phyloP scores from a whole-genome alignment of 2,888 invertebrate species.

The Malachius bipustulatus region DNA sequence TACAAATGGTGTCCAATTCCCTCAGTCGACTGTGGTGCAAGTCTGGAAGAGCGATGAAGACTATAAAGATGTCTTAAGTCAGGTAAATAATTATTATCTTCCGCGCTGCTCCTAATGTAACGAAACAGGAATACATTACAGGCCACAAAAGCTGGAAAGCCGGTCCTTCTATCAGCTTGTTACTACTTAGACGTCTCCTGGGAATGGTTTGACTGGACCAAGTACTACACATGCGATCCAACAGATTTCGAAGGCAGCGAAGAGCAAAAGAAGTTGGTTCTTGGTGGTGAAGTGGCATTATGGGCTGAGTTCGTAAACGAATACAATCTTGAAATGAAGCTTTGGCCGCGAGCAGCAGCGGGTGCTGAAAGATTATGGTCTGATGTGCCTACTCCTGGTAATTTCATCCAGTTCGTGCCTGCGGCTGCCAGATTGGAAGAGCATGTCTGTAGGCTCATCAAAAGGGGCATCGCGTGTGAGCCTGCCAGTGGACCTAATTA shows the following conservation, averaged over 20 bases:
- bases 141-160: constrained; percentile 51
- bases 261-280: constrained; percentile 47
- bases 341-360: constrained; percentile 76
- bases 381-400: constrained; percentile 28
- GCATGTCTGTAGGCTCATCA: constrained; percentile 57
- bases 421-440: constrained; percentile 56
- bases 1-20: constrained; percentile 54
- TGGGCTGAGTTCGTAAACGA: constrained; percentile 77
- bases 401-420: constrained; percentile 19
- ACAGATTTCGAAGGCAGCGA: constrained; percentile 34
- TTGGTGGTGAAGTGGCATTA: constrained; percentile 84
- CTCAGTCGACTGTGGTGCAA: constrained; percentile 60
- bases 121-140: too few relatives aligned
- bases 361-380: constrained; percentile 78
- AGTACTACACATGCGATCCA: constrained; percentile 59
- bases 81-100: constrained; percentile 16
- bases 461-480: constrained; percentile 54
- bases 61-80: constrained; percentile 30
- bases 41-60: constrained; percentile 55
- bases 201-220: constrained; percentile 53
- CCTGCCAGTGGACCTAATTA: constrained; percentile 59
- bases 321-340: constrained; percentile 42
- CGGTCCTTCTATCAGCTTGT: constrained; percentile 62
- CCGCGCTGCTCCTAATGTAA: not conserved
- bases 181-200: constrained; percentile 74